Base-by-base conservation (phyloP, 2,797 vertebrate genomes). In the Champsocephalus esox region DNA sequence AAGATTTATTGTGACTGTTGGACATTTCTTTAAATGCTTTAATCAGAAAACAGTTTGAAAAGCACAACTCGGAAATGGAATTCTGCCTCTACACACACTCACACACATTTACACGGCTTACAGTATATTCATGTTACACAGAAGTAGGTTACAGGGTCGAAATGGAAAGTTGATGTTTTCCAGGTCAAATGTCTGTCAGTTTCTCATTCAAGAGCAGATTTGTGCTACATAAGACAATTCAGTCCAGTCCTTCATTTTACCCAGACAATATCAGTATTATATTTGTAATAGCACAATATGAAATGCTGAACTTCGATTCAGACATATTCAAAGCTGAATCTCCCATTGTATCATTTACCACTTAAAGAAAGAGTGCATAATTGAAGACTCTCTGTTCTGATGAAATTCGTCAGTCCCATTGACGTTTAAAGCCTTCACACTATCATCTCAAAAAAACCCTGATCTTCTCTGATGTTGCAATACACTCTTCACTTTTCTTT, bases 11-110 rank as follows among this genome's bases (percentile, higher is more conserved):
- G 61, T 75, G 62, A 56, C 82, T 84, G 81, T 46, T 75, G 63
- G 73, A 89, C 81, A 89, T 88, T 92, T 73, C 77, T 74, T 81
- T 84, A 86, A 91, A 90, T 87, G 71, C 83, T 80, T 90, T 88
- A 81, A 92, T 91, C 88, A 90, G 89, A 75, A 81, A 84, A 86
- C 70, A 19, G 51, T 77, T 77, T 71, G 75, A 51, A 80, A 88
- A 72, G 61, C 71, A 80, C 56, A 73, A 70, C 68, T 86, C 62
- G 72, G 59, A 75, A 76, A 85, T 78, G 64, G 66, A 83, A 69
- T 67, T 75, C 81, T 48, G 61, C 69, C 52, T 66, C 66, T 21
- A 45, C 41, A 34, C 57, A 32, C 24, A 56, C 13, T 19, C 50
- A 44, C 43, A n/a, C 70, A 77, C 14, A 44, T 21, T 41, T 14